Evolutionary conservation across 2,113 vertebrate genomes (phyloP).

Genomic region (Cromileptes altivelis): DNA sequence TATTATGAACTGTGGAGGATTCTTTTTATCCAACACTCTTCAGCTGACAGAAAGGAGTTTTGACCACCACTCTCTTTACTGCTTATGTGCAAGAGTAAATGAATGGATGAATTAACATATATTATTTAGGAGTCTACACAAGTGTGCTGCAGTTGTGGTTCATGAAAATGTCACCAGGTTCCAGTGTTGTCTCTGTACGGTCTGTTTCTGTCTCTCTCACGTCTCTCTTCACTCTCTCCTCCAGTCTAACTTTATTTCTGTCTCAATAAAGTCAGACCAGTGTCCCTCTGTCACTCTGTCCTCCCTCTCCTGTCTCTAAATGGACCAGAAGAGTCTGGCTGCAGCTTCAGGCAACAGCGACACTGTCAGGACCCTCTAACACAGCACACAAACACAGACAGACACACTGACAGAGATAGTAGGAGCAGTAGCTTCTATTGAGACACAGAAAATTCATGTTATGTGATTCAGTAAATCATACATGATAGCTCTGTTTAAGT

Average conservation of each 20-base stretch:
- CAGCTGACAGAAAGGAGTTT: neutral
- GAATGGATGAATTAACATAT: neutral
- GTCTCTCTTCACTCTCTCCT: neutral
- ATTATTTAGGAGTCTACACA: neutral
- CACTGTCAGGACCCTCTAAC: neutral
- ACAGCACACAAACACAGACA: neutral
- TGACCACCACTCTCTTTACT: neutral
- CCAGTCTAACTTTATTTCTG: slow-evolving; percentile 2
- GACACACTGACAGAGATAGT: neutral
- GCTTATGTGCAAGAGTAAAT: neutral
- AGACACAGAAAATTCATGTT: no score
- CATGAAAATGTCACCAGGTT: neutral
- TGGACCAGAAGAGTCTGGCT: slow-evolving; percentile 54
- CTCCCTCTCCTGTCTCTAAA: slow-evolving; percentile 13
- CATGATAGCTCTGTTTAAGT: no score
- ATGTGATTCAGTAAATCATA: no score
- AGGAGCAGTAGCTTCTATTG: neutral
- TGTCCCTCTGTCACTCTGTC: slow-evolving; percentile 13
- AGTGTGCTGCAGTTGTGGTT: neutral
- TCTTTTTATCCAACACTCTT: neutral
- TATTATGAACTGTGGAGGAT: neutral
- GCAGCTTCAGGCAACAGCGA: slow-evolving; percentile 20
- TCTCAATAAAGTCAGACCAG: slow-evolving; percentile 29
- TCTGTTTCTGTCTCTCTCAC: neutral
- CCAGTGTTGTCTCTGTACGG: neutral